phyloP scores from a whole-genome alignment of 2,888 invertebrate genomes.

The Campaea margaritaria region DNA sequence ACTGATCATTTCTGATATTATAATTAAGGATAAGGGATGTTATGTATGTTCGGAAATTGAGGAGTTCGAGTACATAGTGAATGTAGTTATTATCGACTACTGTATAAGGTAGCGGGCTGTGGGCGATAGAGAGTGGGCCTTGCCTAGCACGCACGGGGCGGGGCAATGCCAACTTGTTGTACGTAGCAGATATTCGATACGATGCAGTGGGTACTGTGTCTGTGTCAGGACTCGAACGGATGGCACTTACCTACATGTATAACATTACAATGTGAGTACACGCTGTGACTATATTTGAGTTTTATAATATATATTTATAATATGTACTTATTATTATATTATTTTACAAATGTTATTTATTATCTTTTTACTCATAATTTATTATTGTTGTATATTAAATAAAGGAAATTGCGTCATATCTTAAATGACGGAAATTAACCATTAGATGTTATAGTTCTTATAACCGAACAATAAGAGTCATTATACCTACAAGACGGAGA shows the following conservation, averaged over 20 bases:
- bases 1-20: constrained; percentile 65
- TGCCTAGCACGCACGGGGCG: constrained; percentile 49
- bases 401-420: constrained; percentile 71
- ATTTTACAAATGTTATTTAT: constrained; percentile 72
- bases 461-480: constrained; percentile 47
- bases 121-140: constrained; percentile 25
- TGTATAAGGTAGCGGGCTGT: constrained; percentile 33
- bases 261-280: constrained; percentile 62
- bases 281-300: constrained; percentile 78
- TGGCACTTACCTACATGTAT: constrained; percentile 55
- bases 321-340: constrained; percentile 47
- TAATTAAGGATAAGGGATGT: constrained; percentile 44
- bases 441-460: constrained; percentile 57
- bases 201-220: constrained; percentile 70
- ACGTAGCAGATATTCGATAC: constrained; percentile 50
- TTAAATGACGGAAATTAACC: constrained; percentile 67
- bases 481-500: constrained; percentile 46
- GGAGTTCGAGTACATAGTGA: constrained; percentile 20
- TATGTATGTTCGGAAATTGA: constrained; percentile 22
- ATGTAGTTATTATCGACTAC: constrained; percentile 39
- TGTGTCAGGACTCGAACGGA: constrained; percentile 56
- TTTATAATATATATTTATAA: constrained; percentile 43
- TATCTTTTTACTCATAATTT: constrained; percentile 62
- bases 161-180: constrained; percentile 62
- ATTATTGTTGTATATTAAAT: constrained; percentile 66